A percentile compares a stretch with the other conserved stretches of the same genome.
phyloP scores from a whole-genome alignment of 2,113 vertebrate genomes.

The Malurus cyaneus region DNA sequence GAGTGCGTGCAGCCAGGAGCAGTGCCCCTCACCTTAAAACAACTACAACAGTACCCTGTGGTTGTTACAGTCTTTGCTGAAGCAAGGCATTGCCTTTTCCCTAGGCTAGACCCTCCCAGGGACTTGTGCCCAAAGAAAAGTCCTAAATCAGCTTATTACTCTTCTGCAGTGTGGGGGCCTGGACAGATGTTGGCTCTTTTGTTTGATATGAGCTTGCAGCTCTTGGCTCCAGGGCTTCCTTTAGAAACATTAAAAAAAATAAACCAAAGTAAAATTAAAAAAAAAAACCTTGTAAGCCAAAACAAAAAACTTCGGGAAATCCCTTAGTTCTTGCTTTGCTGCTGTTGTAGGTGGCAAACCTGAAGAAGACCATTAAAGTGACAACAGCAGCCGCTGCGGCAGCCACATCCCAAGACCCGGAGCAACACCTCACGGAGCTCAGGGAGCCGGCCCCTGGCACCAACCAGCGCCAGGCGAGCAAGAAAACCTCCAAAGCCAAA shows the following conservation, averaged over 20 bases:
- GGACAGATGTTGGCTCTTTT: background rate
- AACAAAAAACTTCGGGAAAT: background rate
- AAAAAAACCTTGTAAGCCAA: rapidly evolving
- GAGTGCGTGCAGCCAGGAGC: background rate
- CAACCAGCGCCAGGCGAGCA: constrained; percentile 84
- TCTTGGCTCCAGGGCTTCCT: background rate
- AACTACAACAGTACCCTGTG: background rate
- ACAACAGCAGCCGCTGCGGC: constrained; percentile 89
- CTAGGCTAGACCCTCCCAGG: background rate
- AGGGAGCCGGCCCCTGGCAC: constrained; percentile 75
- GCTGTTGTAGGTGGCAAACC: constrained; percentile 86
- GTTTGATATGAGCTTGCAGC: background rate
- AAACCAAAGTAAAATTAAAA: background rate
- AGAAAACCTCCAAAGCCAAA: constrained; percentile 97
- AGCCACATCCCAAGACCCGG: constrained; percentile 90
- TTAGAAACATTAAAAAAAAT: background rate
- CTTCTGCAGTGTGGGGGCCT: background rate
- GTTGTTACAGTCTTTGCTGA: background rate
- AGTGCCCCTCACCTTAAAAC: background rate
- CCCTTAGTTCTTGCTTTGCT: background rate
- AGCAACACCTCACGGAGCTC: constrained; percentile 84
- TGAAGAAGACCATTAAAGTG: constrained; percentile 96
- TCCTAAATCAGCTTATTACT: background rate
- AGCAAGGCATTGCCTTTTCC: background rate
- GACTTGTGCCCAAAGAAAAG: background rate